Evolutionary conservation across 1,140 invertebrate species (phyloP).

Genomic region (Drosophila bocki): DNA sequence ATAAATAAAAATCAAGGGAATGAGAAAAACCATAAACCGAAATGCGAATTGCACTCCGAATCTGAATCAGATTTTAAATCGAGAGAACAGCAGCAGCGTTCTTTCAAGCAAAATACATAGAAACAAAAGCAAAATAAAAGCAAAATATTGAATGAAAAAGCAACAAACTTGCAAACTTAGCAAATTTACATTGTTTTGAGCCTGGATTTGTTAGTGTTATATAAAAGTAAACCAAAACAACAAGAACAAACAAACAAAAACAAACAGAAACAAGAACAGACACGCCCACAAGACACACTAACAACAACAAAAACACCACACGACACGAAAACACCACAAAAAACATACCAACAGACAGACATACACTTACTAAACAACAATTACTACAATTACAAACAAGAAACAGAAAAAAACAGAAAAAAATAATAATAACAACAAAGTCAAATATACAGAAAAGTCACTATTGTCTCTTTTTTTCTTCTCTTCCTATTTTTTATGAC

Average conservation of each 20-base stretch:
- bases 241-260: conserved; percentile 39
- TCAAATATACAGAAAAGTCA: conserved; percentile 85
- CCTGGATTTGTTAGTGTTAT: conserved; percentile 85
- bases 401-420: conserved; percentile 38
- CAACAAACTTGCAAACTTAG: conserved; percentile 42
- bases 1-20: conserved; percentile 23
- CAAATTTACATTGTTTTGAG: conserved; percentile 79
- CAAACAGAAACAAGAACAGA: conserved; percentile 42
- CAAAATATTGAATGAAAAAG: conserved; percentile 38
- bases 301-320: conserved; percentile 12
- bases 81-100: conserved; percentile 27
- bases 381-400: conserved; percentile 29
- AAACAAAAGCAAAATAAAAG: conserved; percentile 33
- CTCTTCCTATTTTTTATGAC: conserved; percentile 82
- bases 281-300: conserved; percentile 14
- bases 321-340: conserved; percentile 8
- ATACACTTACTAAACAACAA: conserved; percentile 22
- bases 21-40: conserved; percentile 15
- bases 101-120: conserved; percentile 25
- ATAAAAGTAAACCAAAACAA: conserved; percentile 60
- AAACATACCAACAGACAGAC: conserved; percentile 13
- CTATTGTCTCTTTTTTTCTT: conserved; percentile 86
- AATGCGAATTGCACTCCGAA: conserved; percentile 33
- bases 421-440: conserved; percentile 65
- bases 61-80: conserved; percentile 35